Base-by-base conservation (phyloP, 2,888 invertebrate genomes). In the Corbicula japonica region DNA sequence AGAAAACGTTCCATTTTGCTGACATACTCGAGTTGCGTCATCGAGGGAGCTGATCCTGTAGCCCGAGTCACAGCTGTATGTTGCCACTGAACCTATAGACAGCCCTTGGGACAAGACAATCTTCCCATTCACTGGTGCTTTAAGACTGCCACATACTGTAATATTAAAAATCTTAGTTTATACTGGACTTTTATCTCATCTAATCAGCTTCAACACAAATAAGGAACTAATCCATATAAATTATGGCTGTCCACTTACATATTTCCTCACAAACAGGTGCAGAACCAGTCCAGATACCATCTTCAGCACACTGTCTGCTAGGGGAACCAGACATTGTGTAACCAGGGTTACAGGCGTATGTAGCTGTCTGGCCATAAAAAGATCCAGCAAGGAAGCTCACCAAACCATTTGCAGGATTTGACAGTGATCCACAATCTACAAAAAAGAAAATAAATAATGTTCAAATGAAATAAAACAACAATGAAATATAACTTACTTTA, bases 311-410 rank as follows among this genome's bases (percentile, higher is more conserved):
- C 26, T 41, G 54, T 50, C 69, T 62, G 18, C 44, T 63, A 23
- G 38, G 28, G 15, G 74, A 32, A 54, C 81, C 81, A 62, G 63
- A 38, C 62, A 66, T 35, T 5, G 46, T 44, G 48, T 66, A 81
- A 2, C 81, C 81, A 38, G 54, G 3, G 32, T 71, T 56, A 69
- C 81, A 81, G 26, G 48, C 21, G 46, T 71, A 81, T 15, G 35
- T 61, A 8, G 75, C 81, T n/a, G 41, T 65, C 62, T 69, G 63
- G 26, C 81, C 81, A 46, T 75, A 81, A 6, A 62, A 72, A 18
- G 81, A 75, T 18, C 81, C 81, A 44, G 41, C 52, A 28, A 62
- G 23, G 0, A 62, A 15, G n/a, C 34, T 63, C 15, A 81, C 81
- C 8, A 12, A 26, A 18, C 81, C 81, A 48, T 71, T 28, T 26